Conservation (phyloP, 2,888 invertebrate genomes). For the Noctua janthe region DNA sequence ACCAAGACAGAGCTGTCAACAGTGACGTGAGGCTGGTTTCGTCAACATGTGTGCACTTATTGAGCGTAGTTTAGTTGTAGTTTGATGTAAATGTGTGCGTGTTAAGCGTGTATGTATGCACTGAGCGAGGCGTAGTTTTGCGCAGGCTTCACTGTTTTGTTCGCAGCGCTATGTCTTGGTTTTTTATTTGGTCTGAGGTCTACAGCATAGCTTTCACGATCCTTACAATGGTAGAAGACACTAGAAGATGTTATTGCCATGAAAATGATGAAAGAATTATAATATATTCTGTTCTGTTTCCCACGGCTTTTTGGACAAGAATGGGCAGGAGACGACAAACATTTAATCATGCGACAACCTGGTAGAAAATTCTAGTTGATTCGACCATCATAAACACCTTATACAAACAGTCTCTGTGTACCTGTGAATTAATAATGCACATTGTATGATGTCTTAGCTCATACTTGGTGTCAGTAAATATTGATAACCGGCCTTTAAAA, state of each 20-base stretch:
- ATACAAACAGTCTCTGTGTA: constrained; percentile 48
- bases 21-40: no score
- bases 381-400: constrained; percentile 11
- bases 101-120: no score
- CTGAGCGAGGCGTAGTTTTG: no score
- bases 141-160: no score
- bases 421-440: constrained; percentile 47
- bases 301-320: neutral
- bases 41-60: no score
- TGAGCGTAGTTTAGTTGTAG: no score
- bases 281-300: neutral
- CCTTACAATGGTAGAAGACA: neutral
- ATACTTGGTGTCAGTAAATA: constrained; percentile 48
- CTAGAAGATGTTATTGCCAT: neutral
- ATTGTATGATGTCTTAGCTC: constrained; percentile 27
- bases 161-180: no score
- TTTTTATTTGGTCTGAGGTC: no score
- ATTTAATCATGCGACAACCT: constrained; percentile 5
- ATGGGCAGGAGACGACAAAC: neutral
- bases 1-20: no score
- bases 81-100: no score
- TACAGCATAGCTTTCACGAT: neutral
- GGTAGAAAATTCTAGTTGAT: constrained; percentile 23
- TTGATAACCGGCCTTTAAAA: constrained; percentile 41
- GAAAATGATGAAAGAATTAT: neutral